Conservation (phyloP, 2,797 vertebrate genomes). For the Myoxocephalus aenaeus region DNA sequence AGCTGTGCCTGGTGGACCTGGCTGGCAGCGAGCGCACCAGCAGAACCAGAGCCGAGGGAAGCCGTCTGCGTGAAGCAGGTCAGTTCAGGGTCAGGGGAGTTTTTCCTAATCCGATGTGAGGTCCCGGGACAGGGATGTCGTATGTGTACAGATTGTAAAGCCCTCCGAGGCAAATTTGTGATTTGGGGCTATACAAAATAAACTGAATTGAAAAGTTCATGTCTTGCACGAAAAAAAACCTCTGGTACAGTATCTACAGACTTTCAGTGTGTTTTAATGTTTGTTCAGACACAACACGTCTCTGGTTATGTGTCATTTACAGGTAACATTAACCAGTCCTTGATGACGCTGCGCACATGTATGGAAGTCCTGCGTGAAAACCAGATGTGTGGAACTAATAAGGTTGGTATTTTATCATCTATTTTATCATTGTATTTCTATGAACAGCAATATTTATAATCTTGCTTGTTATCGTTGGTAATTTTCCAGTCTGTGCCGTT, state of each 20-base stretch:
- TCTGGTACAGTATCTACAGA: too few relatives aligned
- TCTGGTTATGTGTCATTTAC: conserved; percentile 1
- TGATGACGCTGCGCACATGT: conserved; percentile 96
- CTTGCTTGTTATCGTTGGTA: background rate
- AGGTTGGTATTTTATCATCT: conserved; percentile 78
- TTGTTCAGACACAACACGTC: background rate
- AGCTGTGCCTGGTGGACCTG: conserved; percentile 95
- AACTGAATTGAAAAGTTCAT: too few relatives aligned
- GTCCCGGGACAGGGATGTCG: too few relatives aligned
- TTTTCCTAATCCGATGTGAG: too few relatives aligned
- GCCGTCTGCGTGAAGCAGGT: conserved; percentile 95
- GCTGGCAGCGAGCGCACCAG: conserved; percentile 97
- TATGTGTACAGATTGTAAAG: too few relatives aligned
- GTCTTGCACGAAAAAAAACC: too few relatives aligned
- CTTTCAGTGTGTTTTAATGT: background rate
- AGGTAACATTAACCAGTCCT: conserved; percentile 98
- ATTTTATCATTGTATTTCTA: background rate
- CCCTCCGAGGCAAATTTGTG: too few relatives aligned
- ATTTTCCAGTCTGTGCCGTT: background rate
- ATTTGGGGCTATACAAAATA: too few relatives aligned
- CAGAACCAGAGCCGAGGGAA: conserved; percentile 94
- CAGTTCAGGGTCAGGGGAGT: conserved; percentile 1
- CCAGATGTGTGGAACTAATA: conserved; percentile 90
- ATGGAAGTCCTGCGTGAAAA: conserved; percentile 97
- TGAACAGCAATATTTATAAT: background rate